Conservation (phyloP, 2,888 invertebrate species). For the Plagodis pulveraria region DNA sequence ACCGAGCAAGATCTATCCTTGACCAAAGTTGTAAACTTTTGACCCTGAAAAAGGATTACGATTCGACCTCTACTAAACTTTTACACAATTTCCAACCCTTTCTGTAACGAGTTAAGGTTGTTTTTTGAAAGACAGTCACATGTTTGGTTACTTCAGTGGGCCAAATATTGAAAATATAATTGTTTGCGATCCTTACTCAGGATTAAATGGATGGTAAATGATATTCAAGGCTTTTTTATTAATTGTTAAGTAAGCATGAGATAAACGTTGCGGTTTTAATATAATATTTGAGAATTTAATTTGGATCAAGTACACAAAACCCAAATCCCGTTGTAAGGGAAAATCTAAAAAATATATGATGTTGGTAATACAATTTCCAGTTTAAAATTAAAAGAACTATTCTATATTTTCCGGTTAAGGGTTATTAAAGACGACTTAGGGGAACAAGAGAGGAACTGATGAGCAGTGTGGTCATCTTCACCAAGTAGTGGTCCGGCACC, state of each 20-base stretch:
- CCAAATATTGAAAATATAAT: conserved; percentile 50
- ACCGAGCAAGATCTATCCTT: conserved; percentile 30
- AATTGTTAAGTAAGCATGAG: not conserved
- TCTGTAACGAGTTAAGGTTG: not conserved
- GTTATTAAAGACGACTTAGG: too few species aligned
- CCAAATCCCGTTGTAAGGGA: too few species aligned
- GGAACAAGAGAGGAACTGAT: too few species aligned
- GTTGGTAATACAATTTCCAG: too few species aligned
- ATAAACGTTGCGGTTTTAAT: too few species aligned
- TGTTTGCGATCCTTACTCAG: conserved; percentile 46
- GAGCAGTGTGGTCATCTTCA: too few species aligned
- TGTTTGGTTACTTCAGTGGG: conserved; percentile 21
- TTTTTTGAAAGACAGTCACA: conserved; percentile 3
- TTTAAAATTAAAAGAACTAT: too few species aligned
- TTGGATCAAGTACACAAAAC: too few species aligned
- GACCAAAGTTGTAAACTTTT: conserved; percentile 32
- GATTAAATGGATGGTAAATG: conserved; percentile 48
- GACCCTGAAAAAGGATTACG: conserved; percentile 36
- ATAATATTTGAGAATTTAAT: too few species aligned
- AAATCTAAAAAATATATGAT: too few species aligned
- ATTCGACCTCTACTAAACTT: conserved; percentile 17
- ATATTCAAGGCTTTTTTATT: conserved; percentile 39
- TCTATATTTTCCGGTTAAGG: too few species aligned
- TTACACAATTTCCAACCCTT: conserved; percentile 1
- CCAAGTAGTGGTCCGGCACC: too few species aligned